A percentile compares a stretch with the other conserved stretches of the same genome.
These are phyloP conservation scores for Sceloporus tristichus DNA, from an alignment of 2,113 vertebrate genomes.

Conservation along the genomic window DNA sequence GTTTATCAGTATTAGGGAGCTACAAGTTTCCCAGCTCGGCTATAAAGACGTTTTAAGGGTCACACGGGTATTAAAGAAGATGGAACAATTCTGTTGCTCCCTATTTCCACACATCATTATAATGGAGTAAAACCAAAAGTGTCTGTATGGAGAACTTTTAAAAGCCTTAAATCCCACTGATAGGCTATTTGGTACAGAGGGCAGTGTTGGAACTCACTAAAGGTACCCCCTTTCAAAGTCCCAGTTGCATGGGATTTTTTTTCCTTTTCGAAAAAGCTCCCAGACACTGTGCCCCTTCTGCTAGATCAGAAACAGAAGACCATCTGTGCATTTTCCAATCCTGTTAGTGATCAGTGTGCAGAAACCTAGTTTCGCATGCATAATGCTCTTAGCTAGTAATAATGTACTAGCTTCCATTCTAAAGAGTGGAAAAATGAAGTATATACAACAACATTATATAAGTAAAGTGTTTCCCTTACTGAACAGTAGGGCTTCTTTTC, in stretches of 20 bases:
- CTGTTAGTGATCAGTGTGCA: background rate
- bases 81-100: constrained; percentile 42
- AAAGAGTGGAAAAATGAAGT: background rate
- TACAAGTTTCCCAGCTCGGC: background rate
- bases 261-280: background rate
- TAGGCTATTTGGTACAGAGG: background rate
- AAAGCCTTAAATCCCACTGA: background rate
- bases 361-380: background rate
- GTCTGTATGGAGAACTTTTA: background rate
- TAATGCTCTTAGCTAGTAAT: background rate
- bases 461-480: background rate
- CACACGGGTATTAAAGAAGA: background rate
- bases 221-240: background rate
- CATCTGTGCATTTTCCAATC: background rate
- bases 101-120: background rate
- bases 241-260: background rate
- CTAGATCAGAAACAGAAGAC: background rate
- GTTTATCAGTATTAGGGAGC: background rate
- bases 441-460: background rate
- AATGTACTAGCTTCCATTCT: background rate
- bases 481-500: background rate
- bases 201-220: background rate
- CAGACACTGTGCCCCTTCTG: background rate
- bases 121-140: background rate
- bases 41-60: background rate